Evolutionary conservation across 2,888 invertebrate genomes (phyloP).

Genomic region (Hyposoter didymator): DNA sequence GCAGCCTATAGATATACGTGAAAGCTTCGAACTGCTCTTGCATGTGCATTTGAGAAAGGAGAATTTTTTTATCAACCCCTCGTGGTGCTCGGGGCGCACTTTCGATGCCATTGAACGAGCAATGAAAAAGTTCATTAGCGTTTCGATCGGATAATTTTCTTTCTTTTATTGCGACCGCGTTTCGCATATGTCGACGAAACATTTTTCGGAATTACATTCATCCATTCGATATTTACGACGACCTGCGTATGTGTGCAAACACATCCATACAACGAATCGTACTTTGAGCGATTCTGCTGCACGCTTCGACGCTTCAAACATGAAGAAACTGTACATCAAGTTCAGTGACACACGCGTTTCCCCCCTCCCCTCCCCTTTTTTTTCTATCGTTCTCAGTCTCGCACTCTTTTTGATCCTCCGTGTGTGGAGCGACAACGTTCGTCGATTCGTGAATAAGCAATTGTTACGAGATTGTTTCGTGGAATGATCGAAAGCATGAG

Average conservation of each 20-base stretch:
- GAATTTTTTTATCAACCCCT: constrained; percentile 81
- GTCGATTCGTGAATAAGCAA: constrained; percentile 56
- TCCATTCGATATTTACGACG: not conserved
- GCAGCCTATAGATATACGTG: constrained; percentile 68
- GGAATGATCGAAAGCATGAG: constrained; percentile 37
- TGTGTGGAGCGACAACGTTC: constrained; percentile 21
- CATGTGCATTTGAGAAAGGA: constrained; percentile 69
- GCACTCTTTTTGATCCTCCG: constrained; percentile 5
- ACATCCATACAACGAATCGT: constrained; percentile 24
- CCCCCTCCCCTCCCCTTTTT: not conserved
- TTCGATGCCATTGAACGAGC: constrained; percentile 48
- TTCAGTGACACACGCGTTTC: constrained; percentile 62
- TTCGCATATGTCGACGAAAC: constrained; percentile 7
- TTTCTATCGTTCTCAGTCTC: constrained; percentile 23
- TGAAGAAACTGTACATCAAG: constrained; percentile 61
- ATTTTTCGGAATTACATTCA: constrained; percentile 31
- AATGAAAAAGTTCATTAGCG: constrained; percentile 53
- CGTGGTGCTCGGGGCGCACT: constrained; percentile 44
- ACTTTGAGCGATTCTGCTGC: constrained; percentile 55
- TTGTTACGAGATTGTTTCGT: constrained; percentile 61
- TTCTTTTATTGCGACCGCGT: constrained; percentile 23
- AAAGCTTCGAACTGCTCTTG: constrained; percentile 73
- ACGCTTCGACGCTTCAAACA: constrained; percentile 48
- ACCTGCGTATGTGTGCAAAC: not conserved
- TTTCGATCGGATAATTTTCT: constrained; percentile 36